Evolutionary conservation across 2,797 vertebrate species (phyloP).

Genomic region (Fistularia tabacaria): DNA sequence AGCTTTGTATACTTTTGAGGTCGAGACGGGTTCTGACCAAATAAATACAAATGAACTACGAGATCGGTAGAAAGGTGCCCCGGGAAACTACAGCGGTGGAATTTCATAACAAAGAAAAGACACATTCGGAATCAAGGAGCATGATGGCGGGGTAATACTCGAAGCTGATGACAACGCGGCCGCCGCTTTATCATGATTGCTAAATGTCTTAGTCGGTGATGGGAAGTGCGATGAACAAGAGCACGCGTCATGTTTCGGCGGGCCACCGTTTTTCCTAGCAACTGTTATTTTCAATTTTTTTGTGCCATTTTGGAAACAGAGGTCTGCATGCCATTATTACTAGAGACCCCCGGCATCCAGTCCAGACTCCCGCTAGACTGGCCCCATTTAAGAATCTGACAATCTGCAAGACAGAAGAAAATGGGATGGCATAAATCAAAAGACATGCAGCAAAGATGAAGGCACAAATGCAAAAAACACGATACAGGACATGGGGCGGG

Average conservation of each 20-base stretch:
- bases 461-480: no score
- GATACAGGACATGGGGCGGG: no score
- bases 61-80: conserved; percentile 41
- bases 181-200: conserved; percentile 61
- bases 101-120: no score
- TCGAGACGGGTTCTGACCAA: conserved; percentile 40
- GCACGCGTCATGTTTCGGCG: conserved; percentile 44
- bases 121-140: no score
- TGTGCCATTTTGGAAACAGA: conserved; percentile 55
- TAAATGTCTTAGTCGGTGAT: conserved; percentile 36
- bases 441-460: conserved; percentile 62
- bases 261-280: conserved; percentile 35
- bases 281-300: conserved; percentile 22
- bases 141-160: no score
- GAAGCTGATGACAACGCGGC: conserved; percentile 57
- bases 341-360: conserved; percentile 85
- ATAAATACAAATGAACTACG: conserved; percentile 52
- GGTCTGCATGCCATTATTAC: conserved; percentile 68
- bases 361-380: conserved; percentile 87
- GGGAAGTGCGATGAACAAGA: conserved; percentile 25
- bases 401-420: conserved; percentile 95
- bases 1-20: conserved; percentile 45
- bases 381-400: conserved; percentile 90
- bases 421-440: conserved; percentile 85
- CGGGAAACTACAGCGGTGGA: conserved; percentile 6